Conservation (phyloP, 2,797 vertebrate species). For the Myotis findleyi region DNA sequence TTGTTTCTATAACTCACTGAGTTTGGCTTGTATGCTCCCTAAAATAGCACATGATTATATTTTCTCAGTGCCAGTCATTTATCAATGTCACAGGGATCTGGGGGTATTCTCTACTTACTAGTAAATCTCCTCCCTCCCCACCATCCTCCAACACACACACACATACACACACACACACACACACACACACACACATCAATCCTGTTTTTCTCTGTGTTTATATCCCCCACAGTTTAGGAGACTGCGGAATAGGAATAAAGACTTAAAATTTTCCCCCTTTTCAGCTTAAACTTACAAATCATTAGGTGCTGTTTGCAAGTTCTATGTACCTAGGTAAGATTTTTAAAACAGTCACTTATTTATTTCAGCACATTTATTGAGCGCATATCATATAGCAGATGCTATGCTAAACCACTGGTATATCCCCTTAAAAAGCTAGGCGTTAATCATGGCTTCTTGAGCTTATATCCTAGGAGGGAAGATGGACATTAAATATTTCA, state of each 20-base stretch:
- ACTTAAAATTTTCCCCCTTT: background rate
- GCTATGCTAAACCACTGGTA: background rate
- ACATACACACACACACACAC: background rate
- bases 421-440: background rate
- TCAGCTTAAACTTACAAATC: slow-evolving; percentile 36
- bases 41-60: slow-evolving; percentile 1
- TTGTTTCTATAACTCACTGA: slow-evolving; percentile 13
- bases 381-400: background rate
- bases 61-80: slow-evolving; percentile 30
- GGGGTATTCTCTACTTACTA: background rate
- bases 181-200: background rate
- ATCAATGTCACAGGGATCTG: background rate
- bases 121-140: background rate
- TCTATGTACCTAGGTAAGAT: slow-evolving; percentile 19
- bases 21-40: background rate
- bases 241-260: background rate
- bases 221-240: background rate
- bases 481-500: slow-evolving; percentile 29
- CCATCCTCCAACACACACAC: background rate
- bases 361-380: slow-evolving; percentile 38
- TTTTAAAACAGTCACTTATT: slow-evolving; percentile 18
- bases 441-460: slow-evolving; percentile 23
- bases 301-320: background rate
- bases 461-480: background rate
- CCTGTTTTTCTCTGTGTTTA: slow-evolving; percentile 6